These are phyloP conservation scores for Grantiella picta DNA, from an alignment of 2,113 vertebrate genomes.

Conservation along the genomic window DNA sequence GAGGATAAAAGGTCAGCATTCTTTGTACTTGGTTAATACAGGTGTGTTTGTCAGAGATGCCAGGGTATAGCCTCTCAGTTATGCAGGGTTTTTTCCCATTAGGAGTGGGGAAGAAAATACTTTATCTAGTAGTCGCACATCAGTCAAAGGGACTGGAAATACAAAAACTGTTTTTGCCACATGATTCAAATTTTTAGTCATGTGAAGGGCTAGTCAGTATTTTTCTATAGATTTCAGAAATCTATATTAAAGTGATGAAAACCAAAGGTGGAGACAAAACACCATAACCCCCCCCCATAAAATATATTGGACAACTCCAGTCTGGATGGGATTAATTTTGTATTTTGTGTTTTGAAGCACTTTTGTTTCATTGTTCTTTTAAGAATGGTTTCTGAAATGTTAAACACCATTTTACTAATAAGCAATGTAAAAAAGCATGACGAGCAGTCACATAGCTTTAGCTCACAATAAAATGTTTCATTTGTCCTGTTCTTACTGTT, in stretches of 20 bases:
- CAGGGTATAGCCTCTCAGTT: background rate
- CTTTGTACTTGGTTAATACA: background rate
- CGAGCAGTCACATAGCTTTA: slow-evolving; percentile 42
- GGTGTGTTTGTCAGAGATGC: accelerated
- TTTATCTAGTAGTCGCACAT: background rate
- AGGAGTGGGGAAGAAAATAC: background rate
- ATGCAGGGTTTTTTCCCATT: background rate
- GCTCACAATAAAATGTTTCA: slow-evolving; percentile 50
- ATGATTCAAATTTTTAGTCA: background rate
- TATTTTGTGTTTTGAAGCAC: slow-evolving; percentile 8
- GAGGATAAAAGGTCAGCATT: accelerated
- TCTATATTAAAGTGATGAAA: background rate
- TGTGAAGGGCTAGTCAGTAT: slow-evolving; percentile 4
- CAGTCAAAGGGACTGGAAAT: background rate
- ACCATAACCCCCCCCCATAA: background rate
- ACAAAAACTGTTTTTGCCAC: background rate
- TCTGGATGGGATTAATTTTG: background rate
- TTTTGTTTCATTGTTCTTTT: slow-evolving; percentile 11
- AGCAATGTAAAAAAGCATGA: slow-evolving; percentile 56
- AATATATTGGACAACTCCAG: background rate
- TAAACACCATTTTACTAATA: slow-evolving; percentile 6
- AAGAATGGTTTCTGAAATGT: slow-evolving; percentile 33
- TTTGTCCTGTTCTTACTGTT: slow-evolving; percentile 35
- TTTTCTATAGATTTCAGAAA: slow-evolving; percentile 23
- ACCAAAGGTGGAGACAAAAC: slow-evolving; percentile 36